These are phyloP conservation scores for Erebia epiphron DNA, from an alignment of 2,888 invertebrate species.

Conservation along the genomic window DNA sequence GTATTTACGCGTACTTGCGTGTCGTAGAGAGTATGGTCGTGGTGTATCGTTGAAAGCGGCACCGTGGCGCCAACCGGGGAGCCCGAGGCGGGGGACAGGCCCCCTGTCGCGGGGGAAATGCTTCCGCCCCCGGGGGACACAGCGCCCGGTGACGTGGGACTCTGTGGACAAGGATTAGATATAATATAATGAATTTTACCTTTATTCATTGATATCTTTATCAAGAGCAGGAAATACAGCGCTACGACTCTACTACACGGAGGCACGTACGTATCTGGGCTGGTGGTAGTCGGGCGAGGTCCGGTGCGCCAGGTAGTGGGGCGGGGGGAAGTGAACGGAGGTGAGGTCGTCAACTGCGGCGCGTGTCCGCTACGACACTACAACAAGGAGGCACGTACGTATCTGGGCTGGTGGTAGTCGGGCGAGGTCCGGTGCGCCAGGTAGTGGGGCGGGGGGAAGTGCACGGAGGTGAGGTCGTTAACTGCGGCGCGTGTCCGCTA, in stretches of 20 bases:
- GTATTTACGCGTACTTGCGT: slow-evolving; percentile 58
- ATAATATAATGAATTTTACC: background rate
- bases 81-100: slow-evolving; percentile 73
- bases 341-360: slow-evolving; percentile 88
- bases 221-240: background rate
- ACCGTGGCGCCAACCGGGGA: slow-evolving; percentile 76
- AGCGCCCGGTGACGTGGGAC: slow-evolving; percentile 71
- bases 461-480: slow-evolving; percentile 91
- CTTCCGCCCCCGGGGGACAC: slow-evolving; percentile 62
- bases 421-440: slow-evolving; percentile 88
- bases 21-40: slow-evolving; percentile 61
- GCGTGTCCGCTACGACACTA: slow-evolving; percentile 23
- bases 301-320: slow-evolving; percentile 79
- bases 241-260: no score
- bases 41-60: slow-evolving; percentile 56
- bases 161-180: slow-evolving; percentile 48
- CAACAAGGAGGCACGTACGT: slow-evolving; percentile 38
- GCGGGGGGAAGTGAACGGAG: slow-evolving; percentile 69
- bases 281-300: slow-evolving; percentile 86
- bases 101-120: slow-evolving; percentile 73
- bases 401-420: slow-evolving; percentile 80
- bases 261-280: slow-evolving; percentile 45
- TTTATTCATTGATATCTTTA: background rate
- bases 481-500: slow-evolving; percentile 20
- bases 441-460: slow-evolving; percentile 86